Evolutionary conservation across 2,888 invertebrate genomes (phyloP).

Genomic region (Caenorhabditis sp.): DNA sequence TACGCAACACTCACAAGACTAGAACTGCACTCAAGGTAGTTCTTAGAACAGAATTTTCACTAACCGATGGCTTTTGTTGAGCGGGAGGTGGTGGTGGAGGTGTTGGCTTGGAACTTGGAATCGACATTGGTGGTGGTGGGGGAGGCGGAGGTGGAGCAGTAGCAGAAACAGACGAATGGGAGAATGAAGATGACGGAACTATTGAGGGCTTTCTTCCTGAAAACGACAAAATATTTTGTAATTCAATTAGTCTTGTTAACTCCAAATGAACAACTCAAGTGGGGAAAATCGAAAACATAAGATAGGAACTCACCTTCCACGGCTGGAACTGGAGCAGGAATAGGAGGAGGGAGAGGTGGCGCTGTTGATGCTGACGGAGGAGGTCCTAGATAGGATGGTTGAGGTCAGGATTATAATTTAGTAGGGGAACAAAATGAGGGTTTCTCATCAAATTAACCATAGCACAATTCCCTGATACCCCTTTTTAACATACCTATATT

Average conservation of each 20-base stretch:
- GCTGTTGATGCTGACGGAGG: slow-evolving; percentile 61
- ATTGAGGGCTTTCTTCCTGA: slow-evolving; percentile 59
- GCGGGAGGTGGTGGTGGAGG: slow-evolving; percentile 67
- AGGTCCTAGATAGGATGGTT: slow-evolving; percentile 50
- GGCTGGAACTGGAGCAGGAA: slow-evolving; percentile 41
- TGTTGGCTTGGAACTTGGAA: slow-evolving; percentile 56
- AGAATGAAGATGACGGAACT: slow-evolving; percentile 51
- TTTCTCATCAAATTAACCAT: no score
- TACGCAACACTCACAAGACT: no score
- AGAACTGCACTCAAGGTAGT: no score
- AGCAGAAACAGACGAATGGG: slow-evolving; percentile 37
- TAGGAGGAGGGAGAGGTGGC: slow-evolving; percentile 51
- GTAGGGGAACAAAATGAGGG: not conserved
- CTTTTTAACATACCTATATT: slow-evolving; percentile 52
- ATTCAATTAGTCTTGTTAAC: not conserved
- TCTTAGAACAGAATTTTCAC: no score
- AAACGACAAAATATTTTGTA: slow-evolving; percentile 1
- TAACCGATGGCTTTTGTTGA: slow-evolving; percentile 64
- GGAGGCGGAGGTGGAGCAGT: slow-evolving; percentile 48
- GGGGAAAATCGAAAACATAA: no score
- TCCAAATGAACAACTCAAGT: not conserved
- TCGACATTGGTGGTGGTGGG: slow-evolving; percentile 27
- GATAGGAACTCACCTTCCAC: slow-evolving; percentile 10
- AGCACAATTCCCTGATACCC: not conserved
- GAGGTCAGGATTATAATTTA: slow-evolving; percentile 2